Percentiles rank a stretch among this genome's conserved stretches.
phyloP scores from a whole-genome alignment of 1,140 invertebrate species.

The Atta cephalotes region DNA sequence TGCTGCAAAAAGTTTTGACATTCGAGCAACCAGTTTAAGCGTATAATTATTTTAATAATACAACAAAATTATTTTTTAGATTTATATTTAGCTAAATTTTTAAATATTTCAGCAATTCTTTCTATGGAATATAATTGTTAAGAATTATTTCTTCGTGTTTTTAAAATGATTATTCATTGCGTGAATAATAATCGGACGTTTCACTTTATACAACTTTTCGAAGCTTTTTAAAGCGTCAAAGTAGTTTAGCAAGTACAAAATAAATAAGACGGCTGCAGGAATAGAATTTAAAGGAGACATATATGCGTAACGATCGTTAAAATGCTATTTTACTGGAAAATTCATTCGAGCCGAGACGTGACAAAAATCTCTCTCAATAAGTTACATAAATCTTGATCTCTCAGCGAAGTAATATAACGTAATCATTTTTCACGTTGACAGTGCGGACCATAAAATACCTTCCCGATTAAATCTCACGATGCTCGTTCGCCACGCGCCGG shows the following conservation, averaged over 20 bases:
- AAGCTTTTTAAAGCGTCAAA: background rate
- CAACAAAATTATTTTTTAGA: no score
- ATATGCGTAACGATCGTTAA: background rate
- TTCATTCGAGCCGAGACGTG: background rate
- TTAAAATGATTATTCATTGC: slow-evolving; percentile 23
- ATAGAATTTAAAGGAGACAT: background rate
- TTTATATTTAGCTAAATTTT: no score
- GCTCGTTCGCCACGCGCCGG: slow-evolving; percentile 62
- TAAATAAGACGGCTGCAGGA: background rate
- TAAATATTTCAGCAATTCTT: no score
- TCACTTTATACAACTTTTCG: background rate
- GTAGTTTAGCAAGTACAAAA: background rate
- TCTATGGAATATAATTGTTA: background rate
- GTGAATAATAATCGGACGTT: background rate
- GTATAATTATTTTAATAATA: no score
- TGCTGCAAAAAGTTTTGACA: no score
- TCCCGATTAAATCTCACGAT: slow-evolving; percentile 72
- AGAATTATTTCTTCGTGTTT: slow-evolving; percentile 5
- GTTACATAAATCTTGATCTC: slow-evolving; percentile 54
- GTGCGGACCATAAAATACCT: slow-evolving; percentile 66
- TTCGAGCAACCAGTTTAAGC: no score
- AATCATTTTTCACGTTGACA: slow-evolving; percentile 63
- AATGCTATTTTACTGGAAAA: slow-evolving; percentile 34
- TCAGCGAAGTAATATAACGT: slow-evolving; percentile 57
- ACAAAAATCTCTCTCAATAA: slow-evolving; percentile 38